Conservation (phyloP, 2,888 invertebrate species). For the Bimastos eiseni region DNA sequence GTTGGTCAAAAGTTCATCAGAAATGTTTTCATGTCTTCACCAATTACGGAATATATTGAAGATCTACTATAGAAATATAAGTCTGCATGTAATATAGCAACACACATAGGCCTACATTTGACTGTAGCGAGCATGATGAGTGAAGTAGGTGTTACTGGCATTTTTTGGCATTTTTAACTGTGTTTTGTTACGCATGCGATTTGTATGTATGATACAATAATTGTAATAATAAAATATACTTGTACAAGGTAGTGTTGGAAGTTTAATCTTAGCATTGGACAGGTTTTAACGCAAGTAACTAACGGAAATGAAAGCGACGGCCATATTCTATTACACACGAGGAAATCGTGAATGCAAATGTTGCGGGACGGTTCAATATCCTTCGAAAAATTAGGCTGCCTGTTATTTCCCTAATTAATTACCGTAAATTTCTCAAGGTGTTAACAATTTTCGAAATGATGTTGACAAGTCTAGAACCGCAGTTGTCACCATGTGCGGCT, state of each 20-base stretch:
- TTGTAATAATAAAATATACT: neutral
- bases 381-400: neutral
- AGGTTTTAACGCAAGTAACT: neutral
- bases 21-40: neutral
- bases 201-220: neutral
- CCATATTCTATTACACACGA: neutral
- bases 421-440: neutral
- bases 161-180: neutral
- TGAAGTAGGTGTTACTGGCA: neutral
- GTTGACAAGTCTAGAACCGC: neutral
- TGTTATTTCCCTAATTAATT: neutral
- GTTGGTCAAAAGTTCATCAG: neutral
- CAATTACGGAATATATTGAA: no score
- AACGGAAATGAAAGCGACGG: neutral
- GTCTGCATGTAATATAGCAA: neutral
- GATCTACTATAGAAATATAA: neutral
- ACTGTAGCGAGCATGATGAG: neutral
- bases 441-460: neutral
- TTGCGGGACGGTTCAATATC: neutral
- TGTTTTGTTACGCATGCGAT: neutral
- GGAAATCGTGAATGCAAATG: neutral
- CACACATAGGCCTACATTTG: neutral
- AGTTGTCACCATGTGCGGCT: neutral
- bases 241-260: neutral
- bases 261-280: neutral